phyloP scores from a whole-genome alignment of 2,888 invertebrate genomes.

The Epicampocera succincta region DNA sequence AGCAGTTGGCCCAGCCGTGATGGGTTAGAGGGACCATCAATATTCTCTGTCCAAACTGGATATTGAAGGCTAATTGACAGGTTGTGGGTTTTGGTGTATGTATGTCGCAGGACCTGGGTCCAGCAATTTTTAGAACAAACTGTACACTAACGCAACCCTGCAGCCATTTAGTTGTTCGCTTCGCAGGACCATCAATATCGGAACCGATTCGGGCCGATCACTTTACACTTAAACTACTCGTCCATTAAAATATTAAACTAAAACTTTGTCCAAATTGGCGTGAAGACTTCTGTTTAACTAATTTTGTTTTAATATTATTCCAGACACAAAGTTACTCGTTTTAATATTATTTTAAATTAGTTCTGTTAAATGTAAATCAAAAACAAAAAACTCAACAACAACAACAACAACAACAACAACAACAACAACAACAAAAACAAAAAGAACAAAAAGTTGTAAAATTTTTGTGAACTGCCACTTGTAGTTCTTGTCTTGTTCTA shows the following conservation, averaged over 20 bases:
- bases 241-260: neutral
- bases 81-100: too few species aligned
- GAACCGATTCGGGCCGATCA: too few species aligned
- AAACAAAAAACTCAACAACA: neutral
- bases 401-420: too few species aligned
- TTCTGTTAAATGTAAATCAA: conserved; percentile 6
- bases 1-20: too few species aligned
- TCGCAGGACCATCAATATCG: too few species aligned
- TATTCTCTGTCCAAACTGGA: too few species aligned
- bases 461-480: conserved; percentile 51
- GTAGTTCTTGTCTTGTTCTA: conserved; percentile 40
- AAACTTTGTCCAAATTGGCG: conserved; percentile 2
- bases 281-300: conserved; percentile 1
- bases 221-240: neutral
- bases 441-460: conserved; percentile 21
- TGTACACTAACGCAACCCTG: too few species aligned
- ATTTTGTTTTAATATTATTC: conserved; percentile 15
- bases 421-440: neutral
- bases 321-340: conserved; percentile 10
- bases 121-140: too few species aligned
- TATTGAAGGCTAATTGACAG: too few species aligned
- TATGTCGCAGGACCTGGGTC: too few species aligned
- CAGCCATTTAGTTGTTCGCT: too few species aligned
- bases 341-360: conserved; percentile 47
- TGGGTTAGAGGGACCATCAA: too few species aligned